Evolutionary conservation across 92 coral and sea anemone genomes (phyloP).

Genomic region (Siderastrea radians): DNA sequence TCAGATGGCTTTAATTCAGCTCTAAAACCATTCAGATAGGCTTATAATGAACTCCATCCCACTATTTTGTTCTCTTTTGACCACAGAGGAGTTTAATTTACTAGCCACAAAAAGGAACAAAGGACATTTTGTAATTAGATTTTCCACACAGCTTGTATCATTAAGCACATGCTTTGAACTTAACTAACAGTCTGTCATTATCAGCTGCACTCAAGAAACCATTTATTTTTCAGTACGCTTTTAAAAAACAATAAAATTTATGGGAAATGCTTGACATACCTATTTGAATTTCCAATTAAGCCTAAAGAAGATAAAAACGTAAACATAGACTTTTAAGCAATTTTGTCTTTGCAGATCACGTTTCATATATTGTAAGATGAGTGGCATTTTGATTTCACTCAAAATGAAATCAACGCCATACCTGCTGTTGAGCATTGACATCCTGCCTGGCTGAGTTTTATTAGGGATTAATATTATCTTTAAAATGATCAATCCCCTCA

Average conservation of each 20-base stretch:
- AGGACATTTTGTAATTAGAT: not conserved
- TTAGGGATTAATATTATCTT: conserved; percentile 23
- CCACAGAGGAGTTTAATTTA: conserved; percentile 1
- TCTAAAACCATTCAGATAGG: not conserved
- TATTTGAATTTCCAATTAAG: conserved; percentile 17
- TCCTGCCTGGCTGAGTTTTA: not conserved
- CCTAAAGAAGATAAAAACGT: conserved; percentile 1
- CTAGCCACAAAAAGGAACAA: not conserved
- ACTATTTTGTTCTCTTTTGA: not conserved
- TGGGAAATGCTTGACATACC: conserved; percentile 32
- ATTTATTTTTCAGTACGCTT: not conserved
- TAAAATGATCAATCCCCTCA: not conserved
- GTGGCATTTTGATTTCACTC: not conserved
- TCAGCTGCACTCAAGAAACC: conserved; percentile 7
- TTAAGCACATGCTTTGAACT: not conserved
- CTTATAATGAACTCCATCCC: conserved; percentile 4
- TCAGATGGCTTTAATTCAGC: conserved; percentile 14
- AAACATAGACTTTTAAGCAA: conserved; percentile 4
- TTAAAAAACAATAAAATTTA: not conserved
- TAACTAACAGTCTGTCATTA: not conserved
- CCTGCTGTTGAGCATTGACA: not conserved
- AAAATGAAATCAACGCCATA: conserved; percentile 6
- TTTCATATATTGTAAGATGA: not conserved
- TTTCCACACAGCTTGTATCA: not conserved
- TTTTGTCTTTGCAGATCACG: conserved; percentile 21